These are phyloP conservation scores for Syngnathus scovelli DNA, from an alignment of 2,113 vertebrate genomes.

Conservation along the genomic window DNA sequence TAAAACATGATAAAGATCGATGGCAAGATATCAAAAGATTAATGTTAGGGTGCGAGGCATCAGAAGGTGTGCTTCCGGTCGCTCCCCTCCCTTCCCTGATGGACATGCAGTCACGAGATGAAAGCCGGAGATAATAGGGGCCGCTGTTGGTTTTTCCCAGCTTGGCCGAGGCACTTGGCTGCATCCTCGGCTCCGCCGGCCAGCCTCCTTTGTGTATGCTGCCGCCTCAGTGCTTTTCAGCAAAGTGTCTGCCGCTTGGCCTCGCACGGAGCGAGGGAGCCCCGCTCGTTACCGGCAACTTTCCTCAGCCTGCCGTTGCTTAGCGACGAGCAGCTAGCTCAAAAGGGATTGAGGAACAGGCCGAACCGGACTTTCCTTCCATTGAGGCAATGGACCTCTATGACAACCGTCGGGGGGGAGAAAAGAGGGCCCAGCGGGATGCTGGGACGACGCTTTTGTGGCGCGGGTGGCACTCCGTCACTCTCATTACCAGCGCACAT, in stretches of 20 bases:
- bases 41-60: neutral
- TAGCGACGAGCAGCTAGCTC: conserved; percentile 55
- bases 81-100: conserved; percentile 17
- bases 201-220: conserved; percentile 47
- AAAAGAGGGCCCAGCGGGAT: conserved; percentile 40
- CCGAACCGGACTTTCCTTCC: conserved; percentile 42
- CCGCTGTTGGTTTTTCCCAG: conserved; percentile 53
- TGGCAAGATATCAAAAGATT: neutral
- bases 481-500: conserved; percentile 34
- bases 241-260: conserved; percentile 55
- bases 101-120: conserved; percentile 35
- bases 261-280: conserved; percentile 39
- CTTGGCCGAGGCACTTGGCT: conserved; percentile 53
- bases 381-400: conserved; percentile 56
- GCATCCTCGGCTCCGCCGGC: conserved; percentile 11
- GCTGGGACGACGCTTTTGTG: conserved; percentile 47
- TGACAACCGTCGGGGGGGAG: conserved; percentile 41
- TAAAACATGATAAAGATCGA: neutral
- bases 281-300: conserved; percentile 58
- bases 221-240: conserved; percentile 41
- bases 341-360: conserved; percentile 38
- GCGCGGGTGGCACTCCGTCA: conserved; percentile 33
- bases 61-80: conserved; percentile 21
- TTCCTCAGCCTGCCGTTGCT: conserved; percentile 63
- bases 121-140: conserved; percentile 34